Percentiles rank a stretch among this genome's conserved stretches.
These are phyloP conservation scores for Antheraea mylitta DNA, from an alignment of 1,140 invertebrate species.

Conservation along the genomic window DNA sequence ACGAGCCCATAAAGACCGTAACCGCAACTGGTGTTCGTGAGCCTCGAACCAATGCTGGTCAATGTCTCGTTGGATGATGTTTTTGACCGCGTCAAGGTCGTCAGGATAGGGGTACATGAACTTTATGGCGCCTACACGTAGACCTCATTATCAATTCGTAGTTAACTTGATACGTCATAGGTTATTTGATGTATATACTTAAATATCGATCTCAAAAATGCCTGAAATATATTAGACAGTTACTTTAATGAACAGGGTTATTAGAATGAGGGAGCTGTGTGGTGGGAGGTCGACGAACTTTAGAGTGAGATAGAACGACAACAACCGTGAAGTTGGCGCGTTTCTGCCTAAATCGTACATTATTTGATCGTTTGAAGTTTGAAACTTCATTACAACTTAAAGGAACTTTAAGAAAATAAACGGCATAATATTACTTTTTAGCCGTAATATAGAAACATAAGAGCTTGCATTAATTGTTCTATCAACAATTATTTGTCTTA, in stretches of 20 bases:
- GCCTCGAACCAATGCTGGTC: constrained; percentile 38
- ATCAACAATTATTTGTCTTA: too few relatives aligned
- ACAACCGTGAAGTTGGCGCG: constrained; percentile 74
- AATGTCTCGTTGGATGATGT: constrained; percentile 49
- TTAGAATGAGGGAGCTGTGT: constrained; percentile 68
- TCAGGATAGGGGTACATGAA: constrained; percentile 52
- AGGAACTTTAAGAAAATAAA: neutral
- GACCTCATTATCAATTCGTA: neutral
- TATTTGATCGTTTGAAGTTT: neutral
- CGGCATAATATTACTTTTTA: neutral
- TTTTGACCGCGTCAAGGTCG: constrained; percentile 65
- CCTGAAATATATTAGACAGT: constrained; percentile 45
- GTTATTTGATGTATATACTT: neutral
- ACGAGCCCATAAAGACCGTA: constrained; percentile 44
- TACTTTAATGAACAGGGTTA: constrained; percentile 66
- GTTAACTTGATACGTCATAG: neutral
- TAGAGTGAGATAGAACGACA: constrained; percentile 71
- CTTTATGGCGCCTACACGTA: constrained; percentile 38
- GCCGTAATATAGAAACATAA: neutral
- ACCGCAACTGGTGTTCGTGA: constrained; percentile 41
- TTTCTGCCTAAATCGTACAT: constrained; percentile 17
- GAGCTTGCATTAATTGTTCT: neutral
- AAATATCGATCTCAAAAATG: constrained; percentile 18
- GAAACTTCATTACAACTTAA: neutral
- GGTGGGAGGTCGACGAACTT: constrained; percentile 69